Percentiles rank a stretch among this genome's conserved stretches.
Conservation (phyloP, 2,888 invertebrate species). For the Pediacus dermestoides region DNA sequence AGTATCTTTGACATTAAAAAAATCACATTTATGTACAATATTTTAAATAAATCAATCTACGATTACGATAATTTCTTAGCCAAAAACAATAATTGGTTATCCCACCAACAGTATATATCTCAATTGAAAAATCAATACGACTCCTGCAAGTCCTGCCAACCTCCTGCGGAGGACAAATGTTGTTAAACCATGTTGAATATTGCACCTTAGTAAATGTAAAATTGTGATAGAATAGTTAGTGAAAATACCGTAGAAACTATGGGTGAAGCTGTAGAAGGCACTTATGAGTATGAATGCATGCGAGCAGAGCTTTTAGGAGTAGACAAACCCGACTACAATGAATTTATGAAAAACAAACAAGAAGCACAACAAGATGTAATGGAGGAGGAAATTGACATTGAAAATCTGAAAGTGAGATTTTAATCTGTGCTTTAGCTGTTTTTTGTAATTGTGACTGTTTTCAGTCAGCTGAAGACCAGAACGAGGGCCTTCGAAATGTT, state of each 20-base stretch:
- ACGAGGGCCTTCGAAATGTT: conserved; percentile 61
- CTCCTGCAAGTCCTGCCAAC: too few relatives aligned
- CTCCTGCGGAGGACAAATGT: too few relatives aligned
- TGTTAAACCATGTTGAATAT: too few relatives aligned
- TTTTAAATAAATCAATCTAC: too few relatives aligned
- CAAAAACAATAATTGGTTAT: too few relatives aligned
- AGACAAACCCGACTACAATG: conserved; percentile 63
- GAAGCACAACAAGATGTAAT: conserved; percentile 48
- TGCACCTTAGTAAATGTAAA: too few relatives aligned
- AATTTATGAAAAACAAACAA: conserved; percentile 58
- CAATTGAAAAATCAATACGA: too few relatives aligned
- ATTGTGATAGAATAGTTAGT: conserved; percentile 3
- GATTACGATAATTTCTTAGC: too few relatives aligned
- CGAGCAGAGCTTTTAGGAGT: conserved; percentile 74
- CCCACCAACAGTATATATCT: too few relatives aligned
- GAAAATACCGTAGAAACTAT: conserved; percentile 38
- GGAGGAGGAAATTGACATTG: conserved; percentile 53
- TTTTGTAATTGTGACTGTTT: conserved; percentile 3
- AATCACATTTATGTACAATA: too few relatives aligned
- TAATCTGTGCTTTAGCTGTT: neutral
- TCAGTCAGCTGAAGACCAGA: conserved; percentile 60
- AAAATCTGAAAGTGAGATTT: conserved; percentile 48
- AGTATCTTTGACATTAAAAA: too few relatives aligned
- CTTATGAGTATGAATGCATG: conserved; percentile 74
- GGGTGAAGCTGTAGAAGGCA: conserved; percentile 63